Evolutionary conservation across 2,797 vertebrate genomes (phyloP).

Genomic region (Anabas testudineus): DNA sequence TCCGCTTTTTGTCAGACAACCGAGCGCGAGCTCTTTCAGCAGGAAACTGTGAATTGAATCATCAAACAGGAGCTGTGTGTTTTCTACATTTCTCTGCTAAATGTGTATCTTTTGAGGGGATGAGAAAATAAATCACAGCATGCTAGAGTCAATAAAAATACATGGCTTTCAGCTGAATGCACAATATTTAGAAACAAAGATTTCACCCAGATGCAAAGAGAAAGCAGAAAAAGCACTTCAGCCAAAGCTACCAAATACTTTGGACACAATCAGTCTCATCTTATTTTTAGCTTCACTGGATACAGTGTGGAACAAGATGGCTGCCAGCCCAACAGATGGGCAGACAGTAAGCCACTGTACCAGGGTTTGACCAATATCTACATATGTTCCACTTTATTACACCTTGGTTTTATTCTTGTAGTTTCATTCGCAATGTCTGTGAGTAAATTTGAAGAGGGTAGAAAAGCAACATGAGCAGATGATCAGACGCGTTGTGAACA

Average conservation of each 20-base stretch:
- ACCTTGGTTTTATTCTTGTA: not conserved
- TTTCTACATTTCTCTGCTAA: conserved; percentile 2
- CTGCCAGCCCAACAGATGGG: conserved; percentile 7
- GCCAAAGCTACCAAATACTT: conserved; percentile 30
- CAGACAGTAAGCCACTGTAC: conserved; percentile 5
- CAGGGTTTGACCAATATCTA: not conserved
- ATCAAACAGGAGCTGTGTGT: conserved; percentile 21
- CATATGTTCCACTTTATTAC: not conserved
- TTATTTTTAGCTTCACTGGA: not conserved
- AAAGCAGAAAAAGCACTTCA: conserved; percentile 40
- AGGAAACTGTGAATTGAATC: conserved; percentile 36
- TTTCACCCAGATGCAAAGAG: conserved; percentile 32
- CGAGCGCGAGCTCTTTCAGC: conserved; percentile 19
- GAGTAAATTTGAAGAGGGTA: not conserved
- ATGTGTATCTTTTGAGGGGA: conserved; percentile 20
- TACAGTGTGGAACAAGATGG: conserved; percentile 5
- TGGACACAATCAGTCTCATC: conserved; percentile 34
- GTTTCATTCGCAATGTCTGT: not conserved
- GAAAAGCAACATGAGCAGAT: no score
- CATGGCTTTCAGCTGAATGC: not conserved
- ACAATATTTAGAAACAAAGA: conserved; percentile 6
- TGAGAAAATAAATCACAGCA: conserved; percentile 12
- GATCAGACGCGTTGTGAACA: no score
- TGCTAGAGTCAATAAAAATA: conserved; percentile 2
- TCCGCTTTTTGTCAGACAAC: conserved; percentile 46